These are phyloP conservation scores for Ranitomeya imitator DNA, from an alignment of 2,113 vertebrate genomes.

Conservation along the genomic window DNA sequence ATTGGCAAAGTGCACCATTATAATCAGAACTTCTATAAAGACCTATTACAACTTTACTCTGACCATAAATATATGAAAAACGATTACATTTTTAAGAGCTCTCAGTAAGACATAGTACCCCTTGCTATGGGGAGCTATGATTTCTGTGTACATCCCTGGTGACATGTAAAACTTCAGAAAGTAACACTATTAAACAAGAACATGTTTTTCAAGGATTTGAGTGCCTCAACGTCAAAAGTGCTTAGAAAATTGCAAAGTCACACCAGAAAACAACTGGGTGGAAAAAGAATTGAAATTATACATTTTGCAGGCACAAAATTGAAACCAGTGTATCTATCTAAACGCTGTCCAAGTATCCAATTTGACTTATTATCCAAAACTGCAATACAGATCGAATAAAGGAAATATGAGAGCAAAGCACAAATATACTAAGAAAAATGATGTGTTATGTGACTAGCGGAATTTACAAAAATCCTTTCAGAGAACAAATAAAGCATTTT, in stretches of 20 bases:
- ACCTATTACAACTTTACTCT: too few relatives aligned
- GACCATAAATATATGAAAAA: too few relatives aligned
- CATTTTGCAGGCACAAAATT: constrained; percentile 23
- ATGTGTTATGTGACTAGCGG: constrained; percentile 21
- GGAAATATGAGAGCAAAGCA: constrained; percentile 8
- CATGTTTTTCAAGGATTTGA: not conserved
- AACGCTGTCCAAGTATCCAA: constrained; percentile 28
- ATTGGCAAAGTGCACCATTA: too few relatives aligned
- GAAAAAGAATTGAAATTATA: constrained; percentile 4
- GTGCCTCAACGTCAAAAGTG: not conserved
- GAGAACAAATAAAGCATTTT: constrained; percentile 31
- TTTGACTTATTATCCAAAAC: constrained; percentile 26
- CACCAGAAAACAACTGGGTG: constrained; percentile 47
- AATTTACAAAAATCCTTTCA: not conserved
- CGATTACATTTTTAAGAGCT: too few relatives aligned
- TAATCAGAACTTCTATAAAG: too few relatives aligned
- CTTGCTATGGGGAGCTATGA: too few relatives aligned
- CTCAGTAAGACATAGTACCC: too few relatives aligned
- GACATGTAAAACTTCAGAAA: not conserved
- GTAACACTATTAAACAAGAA: not conserved
- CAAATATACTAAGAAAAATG: constrained; percentile 15
- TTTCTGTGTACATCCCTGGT: too few relatives aligned
- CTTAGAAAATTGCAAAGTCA: constrained; percentile 36
- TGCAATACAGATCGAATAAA: constrained; percentile 29
- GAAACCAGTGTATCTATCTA: constrained; percentile 7